Evolutionary conservation across 2,888 invertebrate genomes (phyloP).

Genomic region (Arctia plantaginis): DNA sequence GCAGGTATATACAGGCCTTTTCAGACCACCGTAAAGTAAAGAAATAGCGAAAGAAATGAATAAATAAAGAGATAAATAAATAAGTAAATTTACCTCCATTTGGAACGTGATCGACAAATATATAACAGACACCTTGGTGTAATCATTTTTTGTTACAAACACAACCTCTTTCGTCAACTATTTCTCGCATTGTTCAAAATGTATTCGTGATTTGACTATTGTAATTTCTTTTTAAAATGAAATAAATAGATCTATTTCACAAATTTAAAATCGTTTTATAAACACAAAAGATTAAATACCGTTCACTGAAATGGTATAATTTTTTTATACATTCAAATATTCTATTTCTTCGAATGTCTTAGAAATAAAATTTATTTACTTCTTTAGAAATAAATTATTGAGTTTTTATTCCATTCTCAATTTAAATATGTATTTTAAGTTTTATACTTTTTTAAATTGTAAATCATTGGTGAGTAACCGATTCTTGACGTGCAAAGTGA

Average conservation of each 20-base stretch:
- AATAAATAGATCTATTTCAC: conserved; percentile 1
- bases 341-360: neutral
- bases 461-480: neutral
- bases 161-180: neutral
- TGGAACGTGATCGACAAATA: neutral
- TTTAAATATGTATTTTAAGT: neutral
- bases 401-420: conserved; percentile 1
- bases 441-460: neutral
- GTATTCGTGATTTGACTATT: neutral
- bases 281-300: neutral
- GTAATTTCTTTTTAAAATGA: neutral
- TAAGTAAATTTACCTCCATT: neutral
- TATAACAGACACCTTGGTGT: neutral
- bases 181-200: neutral
- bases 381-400: neutral
- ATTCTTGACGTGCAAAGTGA: no score
- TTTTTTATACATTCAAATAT: neutral
- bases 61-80: no score
- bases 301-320: conserved; percentile 2
- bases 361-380: neutral
- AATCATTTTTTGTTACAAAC: neutral
- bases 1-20: no score
- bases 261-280: conserved; percentile 1
- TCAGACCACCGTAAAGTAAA: neutral
- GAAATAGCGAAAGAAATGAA: neutral